Base-by-base conservation (phyloP, 2,113 vertebrate genomes). In the Rousettus leschenaultii region DNA sequence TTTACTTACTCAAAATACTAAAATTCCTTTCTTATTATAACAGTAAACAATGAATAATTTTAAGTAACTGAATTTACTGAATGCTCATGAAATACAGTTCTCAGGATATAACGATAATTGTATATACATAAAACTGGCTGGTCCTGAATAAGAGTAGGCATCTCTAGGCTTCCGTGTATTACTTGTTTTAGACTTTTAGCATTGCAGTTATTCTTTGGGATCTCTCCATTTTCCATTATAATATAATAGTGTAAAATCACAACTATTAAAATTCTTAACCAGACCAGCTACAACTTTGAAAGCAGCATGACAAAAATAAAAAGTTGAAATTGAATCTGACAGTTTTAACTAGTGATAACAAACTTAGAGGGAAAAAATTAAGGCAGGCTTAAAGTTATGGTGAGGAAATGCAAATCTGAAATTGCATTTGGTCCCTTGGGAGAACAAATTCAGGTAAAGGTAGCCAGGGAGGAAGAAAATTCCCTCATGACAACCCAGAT, bases 361-460 rank as follows among this genome's bases (percentile, higher is more conserved):
- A 97, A 70, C 61, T 80, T 89, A 86, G 65, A 95, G 85, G 71
- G 74, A 75, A 91, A 77, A 66, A 75, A 92, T 59, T 66, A 79
- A 95, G 94, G 92, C 33, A 93, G 53, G 35, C 48, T 91, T 93
- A 38, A 59, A 96, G 65, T 90, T 78, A 71, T 80, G 80, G 77
- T 95, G 94, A 83, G 94, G 80, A 97, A 95, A 95, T 92, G 51
- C 26, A 95, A 97, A 97, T 91, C 48, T 92, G 80, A 95, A 95
- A 95, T 94, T 97, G 79, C 35, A 84, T 92, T 89, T 86, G 21
- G n/a, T 94, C 95, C 95, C 89, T 75, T n/a, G 73, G 92, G 87
- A 90, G 85, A 92, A 94, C 61, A 95, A 80, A 92, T 57, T 1
- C 30, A 95, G 65, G 80, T 87, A 85, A 87, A 40, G 30, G 16